Evolutionary conservation across 2,113 vertebrate species (phyloP), one percentile per base, ranked within the genome.

Genomic region (Procavia capensis): DNA sequence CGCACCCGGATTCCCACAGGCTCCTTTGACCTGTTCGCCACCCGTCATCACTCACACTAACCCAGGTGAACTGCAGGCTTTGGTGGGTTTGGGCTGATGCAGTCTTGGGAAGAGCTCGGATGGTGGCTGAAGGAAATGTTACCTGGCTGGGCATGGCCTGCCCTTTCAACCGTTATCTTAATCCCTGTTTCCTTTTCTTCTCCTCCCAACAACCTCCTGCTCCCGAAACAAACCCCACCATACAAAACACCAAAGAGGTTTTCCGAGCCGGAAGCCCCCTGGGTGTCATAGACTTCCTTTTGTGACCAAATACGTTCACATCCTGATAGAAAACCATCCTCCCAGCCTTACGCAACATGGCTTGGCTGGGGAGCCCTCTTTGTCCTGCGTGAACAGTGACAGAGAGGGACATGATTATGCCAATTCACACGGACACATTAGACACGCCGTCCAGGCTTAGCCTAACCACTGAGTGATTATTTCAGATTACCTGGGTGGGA

Each of bases 11-110:
- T 16, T 20, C 63, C 25, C 3, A 0, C 0, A 19, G 64, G 27
- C 41, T 20, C 41, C 11, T 39, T 16, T 14, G 11, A 10, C 61
- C 81, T 85, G 57, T 13, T 0, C 1, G 0, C 22, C 25, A 27
- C 10, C 24, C 17, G 36, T 31, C 45, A 47, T 74, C 19, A 16
- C 20, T 9, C 29, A 29, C 36, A 10, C 34, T 0, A 0, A 0
- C 79, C 24, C 9, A 0, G 63, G 19, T 13, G 70, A 31, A 14
- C 5, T 0, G 0, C 3, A 50, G n/a, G 13, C 9, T 8, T 36
- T 0, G 0, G 78, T 6, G 13, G 68, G 19, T 41, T 0, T 24
- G 82, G 47, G 87, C 47, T 5, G 76, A 29, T 9, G 0, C 7
- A 0, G 3, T 27, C 0, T 14, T 43, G 3, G 88, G 50, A 20